A percentile compares a stretch with the other conserved stretches of the same genome.
Conservation (phyloP, 2,888 invertebrate genomes). For the Temnothorax unifasciatus region DNA sequence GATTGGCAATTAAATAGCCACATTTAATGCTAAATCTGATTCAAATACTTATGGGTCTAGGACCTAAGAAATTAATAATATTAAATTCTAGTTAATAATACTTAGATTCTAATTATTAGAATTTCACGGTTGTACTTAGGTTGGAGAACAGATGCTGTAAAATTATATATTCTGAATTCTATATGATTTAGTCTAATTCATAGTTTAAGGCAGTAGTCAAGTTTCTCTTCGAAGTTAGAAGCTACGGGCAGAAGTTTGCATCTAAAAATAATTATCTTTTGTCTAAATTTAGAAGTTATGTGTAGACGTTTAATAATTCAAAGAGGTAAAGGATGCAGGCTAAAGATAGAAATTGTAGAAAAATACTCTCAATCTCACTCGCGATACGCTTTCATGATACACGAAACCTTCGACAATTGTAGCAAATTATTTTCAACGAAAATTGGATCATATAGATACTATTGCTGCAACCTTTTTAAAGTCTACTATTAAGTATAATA, state of each 20-base stretch:
- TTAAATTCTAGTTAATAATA: background rate
- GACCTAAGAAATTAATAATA: background rate
- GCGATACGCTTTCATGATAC: background rate
- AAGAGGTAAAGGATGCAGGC: background rate
- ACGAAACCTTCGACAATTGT: background rate
- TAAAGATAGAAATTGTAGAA: slow-evolving; percentile 7
- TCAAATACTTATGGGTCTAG: background rate
- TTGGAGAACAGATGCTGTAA: background rate
- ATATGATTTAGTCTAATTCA: background rate
- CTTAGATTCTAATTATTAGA: background rate
- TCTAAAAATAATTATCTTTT: slow-evolving; percentile 36
- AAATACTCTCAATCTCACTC: background rate
- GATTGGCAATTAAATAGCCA: background rate
- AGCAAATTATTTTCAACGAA: background rate
- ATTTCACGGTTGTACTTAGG: background rate
- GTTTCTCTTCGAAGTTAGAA: background rate
- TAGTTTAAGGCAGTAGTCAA: background rate
- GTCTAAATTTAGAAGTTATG: slow-evolving; percentile 19
- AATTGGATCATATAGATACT: background rate
- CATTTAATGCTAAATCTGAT: background rate
- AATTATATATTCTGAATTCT: slow-evolving; percentile 1
- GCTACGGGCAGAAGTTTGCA: background rate
- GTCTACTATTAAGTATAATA: background rate
- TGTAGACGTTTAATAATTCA: slow-evolving; percentile 8
- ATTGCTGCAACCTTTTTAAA: background rate